phyloP scores from a whole-genome alignment of 53 echinoderm and acorn worm species.

The Paracentrotus lividus region DNA sequence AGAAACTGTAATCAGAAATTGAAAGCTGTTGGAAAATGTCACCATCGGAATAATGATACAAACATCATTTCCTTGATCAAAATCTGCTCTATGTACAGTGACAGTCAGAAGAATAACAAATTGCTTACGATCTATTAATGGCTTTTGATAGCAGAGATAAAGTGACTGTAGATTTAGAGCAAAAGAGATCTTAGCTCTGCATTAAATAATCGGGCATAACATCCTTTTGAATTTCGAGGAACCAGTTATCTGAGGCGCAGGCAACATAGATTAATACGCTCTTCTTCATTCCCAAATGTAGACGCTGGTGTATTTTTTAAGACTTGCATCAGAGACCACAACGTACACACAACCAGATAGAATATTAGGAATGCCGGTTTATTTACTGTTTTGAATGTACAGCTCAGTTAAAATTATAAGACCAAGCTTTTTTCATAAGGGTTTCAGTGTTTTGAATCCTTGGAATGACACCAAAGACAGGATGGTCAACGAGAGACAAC shows the following conservation, averaged over 20 bases:
- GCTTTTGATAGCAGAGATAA: too few species aligned
- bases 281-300: too few species aligned
- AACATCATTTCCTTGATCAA: not conserved
- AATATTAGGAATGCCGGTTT: not conserved
- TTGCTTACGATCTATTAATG: too few species aligned
- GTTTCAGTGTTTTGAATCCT: too few species aligned
- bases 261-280: not conserved
- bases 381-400: not conserved
- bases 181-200: too few species aligned
- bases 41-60: conserved; percentile 14
- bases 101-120: not conserved
- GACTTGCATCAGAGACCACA: not conserved
- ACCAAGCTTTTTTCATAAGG: too few species aligned
- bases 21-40: conserved; percentile 13
- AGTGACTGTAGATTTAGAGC: too few species aligned
- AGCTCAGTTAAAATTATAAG: too few species aligned
- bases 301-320: not conserved
- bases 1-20: conserved; percentile 11
- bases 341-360: not conserved
- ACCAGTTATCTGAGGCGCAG: conserved; percentile 27
- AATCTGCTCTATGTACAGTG: not conserved
- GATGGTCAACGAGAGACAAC: too few species aligned
- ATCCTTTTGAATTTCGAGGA: too few species aligned
- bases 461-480: too few species aligned
- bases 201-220: too few species aligned